Base-by-base conservation (phyloP, 2,888 invertebrate genomes). In the Mythimna vitellina region DNA sequence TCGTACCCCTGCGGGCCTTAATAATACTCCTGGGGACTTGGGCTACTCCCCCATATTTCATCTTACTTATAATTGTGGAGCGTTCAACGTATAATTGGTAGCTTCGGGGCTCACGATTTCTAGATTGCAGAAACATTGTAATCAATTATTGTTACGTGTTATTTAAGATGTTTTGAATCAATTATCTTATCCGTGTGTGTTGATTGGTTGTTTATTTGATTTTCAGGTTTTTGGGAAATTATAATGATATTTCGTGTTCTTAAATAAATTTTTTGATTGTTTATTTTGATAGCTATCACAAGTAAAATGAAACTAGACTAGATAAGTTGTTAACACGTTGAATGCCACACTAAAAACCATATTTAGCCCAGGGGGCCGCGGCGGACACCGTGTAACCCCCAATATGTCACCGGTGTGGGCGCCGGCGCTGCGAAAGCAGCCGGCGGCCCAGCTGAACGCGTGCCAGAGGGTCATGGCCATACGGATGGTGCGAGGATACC, bases 51-150 rank as follows among this genome's bases (percentile, higher is more conserved):
- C 70, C 75, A 86, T 84, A 86, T 83, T 84, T 84, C 76, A 86
- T 74, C 76, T 58, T 76, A 71, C 74, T 80, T 81, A 81, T 86
- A 84, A 86, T 84, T 86, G 74, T 65, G 78, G 60, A 60, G 61
- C 81, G 75, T 70, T 70, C 71, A 76, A 73, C 38, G 56, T 78
- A 54, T 79, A 84, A 86, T 83, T 84, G 79, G 70, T 68, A 35
- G 83, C 75, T 72, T 73, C 46, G 63, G 77, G 80, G 70, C 70
- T 68, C 61, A 75, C 61, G 81, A 68, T 80, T 74, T 73, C 73
- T 64, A 78, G 73, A 81, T 84, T 80, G 67, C 56, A 73, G 56
- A 74, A 80, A 77, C 74, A 56, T 81, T 81, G 77, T 78, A 68
- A 81, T 80, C 73, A 80, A 79, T 82, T 77, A 79, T 82, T 77